A percentile compares a stretch with the other conserved stretches of the same genome.
phyloP scores from a whole-genome alignment of 2,113 vertebrate genomes.

The Pionites leucogaster region DNA sequence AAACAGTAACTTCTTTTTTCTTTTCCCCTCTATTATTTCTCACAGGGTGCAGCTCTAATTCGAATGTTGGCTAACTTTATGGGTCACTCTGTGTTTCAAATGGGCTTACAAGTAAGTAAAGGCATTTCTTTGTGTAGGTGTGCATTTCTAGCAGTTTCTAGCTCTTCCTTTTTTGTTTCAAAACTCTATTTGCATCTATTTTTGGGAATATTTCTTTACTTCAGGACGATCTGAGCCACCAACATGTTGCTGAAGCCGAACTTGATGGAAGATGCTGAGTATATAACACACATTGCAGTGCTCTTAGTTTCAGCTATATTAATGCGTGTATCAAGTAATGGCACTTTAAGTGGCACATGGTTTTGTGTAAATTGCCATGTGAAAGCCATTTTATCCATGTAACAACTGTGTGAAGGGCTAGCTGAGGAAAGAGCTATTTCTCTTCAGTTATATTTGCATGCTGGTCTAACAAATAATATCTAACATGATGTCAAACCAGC shows the following conservation, averaged over 20 bases:
- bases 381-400: neutral
- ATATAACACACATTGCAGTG: neutral
- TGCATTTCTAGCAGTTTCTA: neutral
- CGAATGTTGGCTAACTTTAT: slow-evolving; percentile 98
- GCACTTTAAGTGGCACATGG: neutral
- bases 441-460: slow-evolving; percentile 3
- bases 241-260: neutral
- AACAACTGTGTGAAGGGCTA: neutral
- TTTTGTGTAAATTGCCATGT: neutral
- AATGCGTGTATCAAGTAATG: neutral
- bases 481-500: neutral
- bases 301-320: neutral
- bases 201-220: neutral
- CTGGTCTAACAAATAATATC: neutral
- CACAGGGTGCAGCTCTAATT: slow-evolving; percentile 94
- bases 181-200: neutral
- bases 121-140: slow-evolving; percentile 2
- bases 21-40: slow-evolving; percentile 17
- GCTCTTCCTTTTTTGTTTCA: neutral
- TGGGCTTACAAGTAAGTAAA: slow-evolving; percentile 92
- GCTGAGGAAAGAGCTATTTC: neutral
- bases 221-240: neutral
- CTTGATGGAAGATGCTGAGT: neutral
- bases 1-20: neutral
- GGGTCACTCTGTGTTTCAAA: slow-evolving; percentile 93